Base-by-base conservation (phyloP, 2,888 invertebrate species). In the Dusona sp. region DNA sequence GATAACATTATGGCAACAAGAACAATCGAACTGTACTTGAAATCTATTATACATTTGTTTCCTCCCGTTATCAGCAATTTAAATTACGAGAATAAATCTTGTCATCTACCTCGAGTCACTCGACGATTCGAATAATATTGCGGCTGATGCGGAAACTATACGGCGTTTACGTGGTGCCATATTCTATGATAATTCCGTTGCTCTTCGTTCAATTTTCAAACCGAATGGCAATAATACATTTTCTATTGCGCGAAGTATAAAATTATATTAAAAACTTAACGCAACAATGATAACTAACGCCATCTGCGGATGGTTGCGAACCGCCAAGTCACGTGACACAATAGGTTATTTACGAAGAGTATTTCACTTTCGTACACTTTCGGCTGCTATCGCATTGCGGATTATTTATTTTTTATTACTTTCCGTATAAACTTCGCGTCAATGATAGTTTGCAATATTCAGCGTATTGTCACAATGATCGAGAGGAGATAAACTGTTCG, bases 91-190 rank as follows among this genome's bases (percentile, higher is more conserved):
- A 65, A 65, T 25, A 87, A 80, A 45, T 64, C 42, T 57, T 61
- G 25, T 29, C 19, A 7, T 79, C 82, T 85, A 83, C 78, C 79
- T 79, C 68, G 70, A 42, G n/a, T 81, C 83, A 22, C 25, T 74
- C 36, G 80, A n/a, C 25, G 78, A 38, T 48, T 81, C 78, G 29
- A 86, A 36, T 36, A 54, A 48, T 57, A 86, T 81, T 42, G 77
- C 22, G 51, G 81, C 38, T 1, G 86, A 70, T 36, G 86, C 86
- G 36, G 68, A 73, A 54, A 86, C 54, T 9, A 77, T 64, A 29
- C 83, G 79, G 19, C n/a, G 57, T 78, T 73, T 84, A 8, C 78
- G 65, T 8, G 86, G 86, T 13, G 77, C 73, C 86, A 86, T 84
- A 68, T 42, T 81, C 22, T n/a, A 11, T 2, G 6, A 3, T 3